Conservation (phyloP, 2,113 vertebrate genomes). For the Pseudonaja textilis region DNA sequence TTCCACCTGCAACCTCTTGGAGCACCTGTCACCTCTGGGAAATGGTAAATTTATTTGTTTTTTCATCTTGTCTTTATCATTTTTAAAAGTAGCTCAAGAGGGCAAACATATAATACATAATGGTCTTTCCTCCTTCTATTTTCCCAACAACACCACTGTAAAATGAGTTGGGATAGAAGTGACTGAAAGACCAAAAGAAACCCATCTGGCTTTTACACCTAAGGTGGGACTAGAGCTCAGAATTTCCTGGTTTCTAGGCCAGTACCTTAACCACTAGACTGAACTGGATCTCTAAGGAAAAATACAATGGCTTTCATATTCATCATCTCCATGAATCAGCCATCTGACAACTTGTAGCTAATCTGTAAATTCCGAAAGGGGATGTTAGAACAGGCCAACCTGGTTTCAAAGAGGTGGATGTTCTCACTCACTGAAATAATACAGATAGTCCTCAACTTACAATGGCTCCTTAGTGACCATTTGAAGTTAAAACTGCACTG, state of each 20-base stretch:
- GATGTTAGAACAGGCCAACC: background rate
- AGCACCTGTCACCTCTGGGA: background rate
- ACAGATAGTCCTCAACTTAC: background rate
- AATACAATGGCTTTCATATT: background rate
- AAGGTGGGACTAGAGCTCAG: background rate
- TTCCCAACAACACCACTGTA: background rate
- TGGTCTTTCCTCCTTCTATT: background rate
- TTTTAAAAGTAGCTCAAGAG: background rate
- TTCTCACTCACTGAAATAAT: background rate
- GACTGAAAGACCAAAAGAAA: background rate
- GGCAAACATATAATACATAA: background rate
- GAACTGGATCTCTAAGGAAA: background rate
- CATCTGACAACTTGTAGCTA: background rate
- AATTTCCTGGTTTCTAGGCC: background rate
- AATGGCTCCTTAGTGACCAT: no score
- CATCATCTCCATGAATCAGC: background rate
- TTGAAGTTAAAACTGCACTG: no score
- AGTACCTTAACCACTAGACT: background rate
- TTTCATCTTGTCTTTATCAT: background rate
- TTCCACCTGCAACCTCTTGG: background rate
- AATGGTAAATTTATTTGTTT: background rate
- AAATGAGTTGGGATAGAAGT: background rate
- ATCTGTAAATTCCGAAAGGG: background rate
- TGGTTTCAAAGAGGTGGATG: background rate
- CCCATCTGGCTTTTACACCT: background rate